phyloP scores from a whole-genome alignment of 2,113 vertebrate genomes.

The Poicephalus meyeri region DNA sequence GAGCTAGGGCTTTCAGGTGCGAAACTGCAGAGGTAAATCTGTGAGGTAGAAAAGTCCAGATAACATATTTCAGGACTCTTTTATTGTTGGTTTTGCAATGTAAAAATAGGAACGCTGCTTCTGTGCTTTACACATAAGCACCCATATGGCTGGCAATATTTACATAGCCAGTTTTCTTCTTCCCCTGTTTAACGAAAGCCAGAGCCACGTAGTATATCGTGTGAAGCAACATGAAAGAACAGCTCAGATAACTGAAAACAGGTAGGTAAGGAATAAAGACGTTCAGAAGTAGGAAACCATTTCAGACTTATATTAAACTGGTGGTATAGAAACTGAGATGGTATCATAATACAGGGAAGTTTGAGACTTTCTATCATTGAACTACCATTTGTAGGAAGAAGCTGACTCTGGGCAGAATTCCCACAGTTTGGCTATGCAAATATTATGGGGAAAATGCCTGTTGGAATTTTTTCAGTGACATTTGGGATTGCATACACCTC shows the following conservation, averaged over 20 bases:
- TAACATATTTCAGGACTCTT: not conserved
- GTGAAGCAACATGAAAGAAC: not conserved
- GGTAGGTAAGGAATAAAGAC: not conserved
- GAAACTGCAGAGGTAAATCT: not conserved
- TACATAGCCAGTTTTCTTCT: not conserved
- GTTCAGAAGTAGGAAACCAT: not conserved
- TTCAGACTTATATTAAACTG: not conserved
- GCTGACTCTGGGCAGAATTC: not conserved
- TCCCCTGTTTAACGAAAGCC: not conserved
- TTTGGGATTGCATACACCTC: not conserved
- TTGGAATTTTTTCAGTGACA: not conserved
- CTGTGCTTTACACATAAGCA: not conserved
- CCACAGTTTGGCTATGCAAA: not conserved
- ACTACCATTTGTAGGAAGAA: not conserved
- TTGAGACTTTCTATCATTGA: not conserved
- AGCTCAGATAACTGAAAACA: not conserved
- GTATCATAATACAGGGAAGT: not conserved
- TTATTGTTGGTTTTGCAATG: not conserved
- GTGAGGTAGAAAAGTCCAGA: not conserved
- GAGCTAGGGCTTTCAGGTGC: not conserved
- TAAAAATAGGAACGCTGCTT: not conserved
- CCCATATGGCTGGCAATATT: not conserved
- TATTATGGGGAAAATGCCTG: not conserved
- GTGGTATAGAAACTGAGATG: not conserved
- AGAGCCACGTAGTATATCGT: rapidly evolving